These are phyloP conservation scores for Cochlearius cochlearius DNA, from an alignment of 2,113 vertebrate species.

Conservation along the genomic window DNA sequence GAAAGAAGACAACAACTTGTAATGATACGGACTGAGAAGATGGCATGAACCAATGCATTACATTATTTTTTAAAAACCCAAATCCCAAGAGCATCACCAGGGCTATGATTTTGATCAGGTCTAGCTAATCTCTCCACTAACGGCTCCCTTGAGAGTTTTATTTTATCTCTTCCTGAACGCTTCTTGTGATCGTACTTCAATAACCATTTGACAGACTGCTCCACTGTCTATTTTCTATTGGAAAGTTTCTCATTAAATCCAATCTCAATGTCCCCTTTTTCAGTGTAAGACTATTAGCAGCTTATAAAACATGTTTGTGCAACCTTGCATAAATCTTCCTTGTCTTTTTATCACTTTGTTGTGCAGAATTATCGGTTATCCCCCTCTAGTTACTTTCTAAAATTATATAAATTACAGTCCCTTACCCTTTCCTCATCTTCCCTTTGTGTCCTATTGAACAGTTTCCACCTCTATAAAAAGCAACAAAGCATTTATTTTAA, in stretches of 20 bases:
- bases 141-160: background rate
- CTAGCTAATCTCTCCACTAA: background rate
- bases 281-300: background rate
- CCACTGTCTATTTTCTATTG: background rate
- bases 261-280: background rate
- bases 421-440: background rate
- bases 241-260: constrained; percentile 22
- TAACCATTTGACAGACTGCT: background rate
- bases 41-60: background rate
- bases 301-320: background rate
- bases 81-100: background rate
- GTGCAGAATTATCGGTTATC: background rate
- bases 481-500: background rate
- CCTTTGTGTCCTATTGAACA: background rate
- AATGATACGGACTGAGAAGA: background rate
- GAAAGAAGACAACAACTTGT: background rate
- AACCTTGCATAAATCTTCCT: constrained; percentile 22
- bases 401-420: background rate
- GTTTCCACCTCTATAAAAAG: background rate
- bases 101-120: background rate
- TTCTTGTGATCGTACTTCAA: background rate
- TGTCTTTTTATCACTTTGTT: background rate
- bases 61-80: background rate
- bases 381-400: background rate
- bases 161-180: background rate